Conservation (phyloP, 1,140 invertebrate species). For the Patella vulgata region DNA sequence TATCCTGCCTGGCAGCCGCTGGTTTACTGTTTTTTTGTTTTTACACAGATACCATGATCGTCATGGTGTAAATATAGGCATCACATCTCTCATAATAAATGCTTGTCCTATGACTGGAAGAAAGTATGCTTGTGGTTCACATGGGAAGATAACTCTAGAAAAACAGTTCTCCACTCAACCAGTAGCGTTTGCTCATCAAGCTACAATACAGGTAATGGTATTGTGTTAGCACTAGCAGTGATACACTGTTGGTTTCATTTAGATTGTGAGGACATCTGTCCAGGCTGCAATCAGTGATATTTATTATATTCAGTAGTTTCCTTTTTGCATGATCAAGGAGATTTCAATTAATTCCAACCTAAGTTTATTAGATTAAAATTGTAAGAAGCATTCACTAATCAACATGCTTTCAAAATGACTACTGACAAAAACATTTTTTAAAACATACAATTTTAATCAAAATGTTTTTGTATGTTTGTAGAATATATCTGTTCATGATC, state of each 20-base stretch:
- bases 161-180: constrained; percentile 75
- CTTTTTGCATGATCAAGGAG: too few relatives aligned
- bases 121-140: constrained; percentile 65
- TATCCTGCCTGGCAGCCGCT: too few relatives aligned
- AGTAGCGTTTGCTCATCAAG: constrained; percentile 77
- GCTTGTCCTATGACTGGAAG: constrained; percentile 78
- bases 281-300: too few relatives aligned
- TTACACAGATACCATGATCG: constrained; percentile 67
- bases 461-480: constrained; percentile 39
- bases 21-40: constrained; percentile 28
- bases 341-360: not conserved
- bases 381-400: too few relatives aligned
- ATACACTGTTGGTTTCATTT: not conserved
- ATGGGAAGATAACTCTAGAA: constrained; percentile 74
- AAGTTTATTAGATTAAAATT: not conserved
- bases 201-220: constrained; percentile 70
- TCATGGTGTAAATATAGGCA: constrained; percentile 77
- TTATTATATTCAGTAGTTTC: too few relatives aligned
- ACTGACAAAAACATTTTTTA: too few relatives aligned
- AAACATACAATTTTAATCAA: too few relatives aligned
- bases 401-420: too few relatives aligned
- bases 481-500: constrained; percentile 71
- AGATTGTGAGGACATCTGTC: too few relatives aligned
- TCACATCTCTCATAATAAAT: constrained; percentile 77
- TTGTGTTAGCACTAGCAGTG: not conserved